Evolutionary conservation across 2,888 invertebrate genomes (phyloP).

Genomic region (Anagyrus pseudococci): DNA sequence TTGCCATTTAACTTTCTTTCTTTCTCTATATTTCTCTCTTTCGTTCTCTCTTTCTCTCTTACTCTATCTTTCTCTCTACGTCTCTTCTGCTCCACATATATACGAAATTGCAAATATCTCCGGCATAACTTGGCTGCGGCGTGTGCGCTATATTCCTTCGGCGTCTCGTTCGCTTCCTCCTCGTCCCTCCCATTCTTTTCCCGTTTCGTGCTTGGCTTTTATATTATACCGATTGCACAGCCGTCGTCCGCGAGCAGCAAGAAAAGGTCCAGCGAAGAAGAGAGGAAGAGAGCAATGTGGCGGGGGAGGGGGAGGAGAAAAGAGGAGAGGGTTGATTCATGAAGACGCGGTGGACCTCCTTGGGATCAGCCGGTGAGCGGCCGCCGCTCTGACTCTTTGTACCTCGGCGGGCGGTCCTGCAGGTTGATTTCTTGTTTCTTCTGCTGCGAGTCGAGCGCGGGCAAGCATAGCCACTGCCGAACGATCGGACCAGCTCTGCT

Average conservation of each 20-base stretch:
- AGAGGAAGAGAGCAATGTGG: constrained; percentile 3
- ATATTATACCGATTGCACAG: constrained; percentile 58
- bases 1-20: neutral
- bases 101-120: constrained; percentile 28
- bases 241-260: neutral
- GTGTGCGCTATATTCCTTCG: neutral
- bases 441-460: constrained; percentile 44
- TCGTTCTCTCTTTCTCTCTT: neutral
- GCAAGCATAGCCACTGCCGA: too few relatives aligned
- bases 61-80: neutral
- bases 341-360: constrained; percentile 62
- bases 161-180: neutral
- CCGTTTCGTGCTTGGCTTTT: constrained; percentile 18
- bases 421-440: constrained; percentile 62
- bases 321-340: constrained; percentile 55
- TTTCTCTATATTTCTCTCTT: too few relatives aligned
- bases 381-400: constrained; percentile 52
- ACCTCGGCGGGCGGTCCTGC: constrained; percentile 60
- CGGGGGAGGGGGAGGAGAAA: constrained; percentile 2
- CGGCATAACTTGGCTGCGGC: constrained; percentile 47
- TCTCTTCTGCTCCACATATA: neutral
- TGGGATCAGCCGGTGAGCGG: constrained; percentile 46
- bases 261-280: constrained; percentile 1
- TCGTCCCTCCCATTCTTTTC: constrained; percentile 4
- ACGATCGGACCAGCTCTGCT: too few relatives aligned